Evolutionary conservation across 2,113 vertebrate genomes (phyloP).

Genomic region (Sarotherodon lohbergeri): DNA sequence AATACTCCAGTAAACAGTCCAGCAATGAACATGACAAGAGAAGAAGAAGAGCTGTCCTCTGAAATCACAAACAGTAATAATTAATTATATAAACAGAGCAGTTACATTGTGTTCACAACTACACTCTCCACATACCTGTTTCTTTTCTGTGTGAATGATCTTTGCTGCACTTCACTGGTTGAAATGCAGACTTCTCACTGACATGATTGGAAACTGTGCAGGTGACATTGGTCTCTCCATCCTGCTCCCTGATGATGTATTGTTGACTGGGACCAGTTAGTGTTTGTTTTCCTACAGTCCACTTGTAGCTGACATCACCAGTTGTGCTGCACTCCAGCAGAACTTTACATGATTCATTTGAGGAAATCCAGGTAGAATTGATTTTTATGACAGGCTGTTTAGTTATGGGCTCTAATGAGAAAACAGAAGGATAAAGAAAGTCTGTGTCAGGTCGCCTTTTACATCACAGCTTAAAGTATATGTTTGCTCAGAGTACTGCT

Average conservation of each 20-base stretch:
- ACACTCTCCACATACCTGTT: no score
- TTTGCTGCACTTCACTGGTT: no score
- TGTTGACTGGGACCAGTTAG: neutral
- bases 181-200: neutral
- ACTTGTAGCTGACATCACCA: neutral
- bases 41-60: no score
- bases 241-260: neutral
- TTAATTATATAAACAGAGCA: no score
- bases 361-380: rapidly evolving
- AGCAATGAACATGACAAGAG: no score
- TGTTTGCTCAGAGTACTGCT: neutral
- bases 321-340: neutral
- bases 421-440: neutral
- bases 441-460: rapidly evolving
- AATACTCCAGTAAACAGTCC: no score
- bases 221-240: neutral
- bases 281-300: slow-evolving; percentile 7
- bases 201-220: neutral
- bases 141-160: no score
- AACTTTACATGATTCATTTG: slow-evolving; percentile 5
- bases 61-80: no score
- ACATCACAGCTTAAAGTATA: rapidly evolving
- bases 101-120: no score
- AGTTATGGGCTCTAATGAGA: slow-evolving; percentile 6
- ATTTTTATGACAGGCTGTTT: rapidly evolving